phyloP scores from a whole-genome alignment of 30 jellyfish, hydroid and myxozoan genomes.

The Nemopilema nomurai region DNA sequence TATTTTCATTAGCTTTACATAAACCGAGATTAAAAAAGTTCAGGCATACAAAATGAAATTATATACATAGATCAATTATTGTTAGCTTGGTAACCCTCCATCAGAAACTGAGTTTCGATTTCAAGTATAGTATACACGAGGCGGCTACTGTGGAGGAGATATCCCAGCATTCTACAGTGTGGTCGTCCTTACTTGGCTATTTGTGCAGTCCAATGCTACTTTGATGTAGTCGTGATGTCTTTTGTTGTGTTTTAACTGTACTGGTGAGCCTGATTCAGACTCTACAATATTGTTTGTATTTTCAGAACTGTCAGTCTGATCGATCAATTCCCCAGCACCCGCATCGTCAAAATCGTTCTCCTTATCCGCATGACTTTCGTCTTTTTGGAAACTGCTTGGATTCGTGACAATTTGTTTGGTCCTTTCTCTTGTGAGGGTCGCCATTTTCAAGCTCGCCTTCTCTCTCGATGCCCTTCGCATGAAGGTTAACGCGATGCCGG shows the following conservation, averaged over 20 bases:
- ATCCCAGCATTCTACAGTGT: background rate
- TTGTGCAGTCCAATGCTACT: background rate
- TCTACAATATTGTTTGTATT: background rate
- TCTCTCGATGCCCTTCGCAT: conserved; percentile 22
- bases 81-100: background rate
- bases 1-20: background rate
- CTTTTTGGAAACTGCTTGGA: background rate
- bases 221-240: background rate
- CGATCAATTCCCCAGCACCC: background rate
- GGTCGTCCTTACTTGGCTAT: background rate
- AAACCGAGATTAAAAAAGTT: background rate
- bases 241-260: background rate
- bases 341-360: background rate
- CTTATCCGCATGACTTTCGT: background rate
- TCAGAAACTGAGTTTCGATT: no score
- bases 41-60: background rate
- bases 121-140: no score
- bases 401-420: background rate
- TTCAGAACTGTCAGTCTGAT: background rate
- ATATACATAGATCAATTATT: no score
- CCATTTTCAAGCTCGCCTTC: background rate
- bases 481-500: conserved; percentile 53
- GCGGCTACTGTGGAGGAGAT: background rate
- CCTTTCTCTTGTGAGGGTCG: background rate
- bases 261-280: background rate